Evolutionary conservation across 1,140 invertebrate genomes (phyloP).

Genomic region (Cotesia typhae): DNA sequence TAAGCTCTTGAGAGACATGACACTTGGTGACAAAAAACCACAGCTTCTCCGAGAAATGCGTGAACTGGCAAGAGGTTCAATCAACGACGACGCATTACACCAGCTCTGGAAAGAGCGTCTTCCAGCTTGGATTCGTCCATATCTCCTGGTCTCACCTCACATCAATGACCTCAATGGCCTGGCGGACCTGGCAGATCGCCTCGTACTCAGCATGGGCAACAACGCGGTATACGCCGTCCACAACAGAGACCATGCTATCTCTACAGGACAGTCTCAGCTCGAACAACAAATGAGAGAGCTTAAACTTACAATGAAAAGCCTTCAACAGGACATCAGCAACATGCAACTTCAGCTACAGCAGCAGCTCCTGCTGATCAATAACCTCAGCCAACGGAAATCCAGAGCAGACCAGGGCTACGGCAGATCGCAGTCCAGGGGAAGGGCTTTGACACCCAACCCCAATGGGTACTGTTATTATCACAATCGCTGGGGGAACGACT

Average conservation of each 20-base stretch:
- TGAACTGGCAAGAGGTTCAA: background rate
- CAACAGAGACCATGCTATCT: background rate
- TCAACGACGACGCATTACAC: background rate
- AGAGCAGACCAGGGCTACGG: background rate
- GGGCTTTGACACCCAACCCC: background rate
- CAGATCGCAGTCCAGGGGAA: background rate
- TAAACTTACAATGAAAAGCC: background rate
- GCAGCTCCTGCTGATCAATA: background rate
- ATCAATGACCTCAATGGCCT: background rate
- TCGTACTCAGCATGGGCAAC: background rate
- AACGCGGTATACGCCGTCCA: background rate
- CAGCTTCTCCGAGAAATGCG: constrained; percentile 10
- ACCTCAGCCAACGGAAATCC: background rate
- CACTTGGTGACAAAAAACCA: background rate
- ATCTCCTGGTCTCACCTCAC: background rate
- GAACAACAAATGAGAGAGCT: background rate
- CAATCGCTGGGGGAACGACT: background rate
- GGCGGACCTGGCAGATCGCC: background rate
- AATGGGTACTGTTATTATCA: background rate
- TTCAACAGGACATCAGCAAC: background rate
- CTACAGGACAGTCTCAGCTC: background rate
- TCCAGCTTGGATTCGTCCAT: background rate
- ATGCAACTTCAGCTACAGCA: background rate
- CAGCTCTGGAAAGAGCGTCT: constrained; percentile 4
- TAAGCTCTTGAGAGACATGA: background rate